A percentile compares a stretch with the other conserved stretches of the same genome.
phyloP scores from a whole-genome alignment of 2,888 invertebrate genomes.

The Didymodactylos carnosus region DNA sequence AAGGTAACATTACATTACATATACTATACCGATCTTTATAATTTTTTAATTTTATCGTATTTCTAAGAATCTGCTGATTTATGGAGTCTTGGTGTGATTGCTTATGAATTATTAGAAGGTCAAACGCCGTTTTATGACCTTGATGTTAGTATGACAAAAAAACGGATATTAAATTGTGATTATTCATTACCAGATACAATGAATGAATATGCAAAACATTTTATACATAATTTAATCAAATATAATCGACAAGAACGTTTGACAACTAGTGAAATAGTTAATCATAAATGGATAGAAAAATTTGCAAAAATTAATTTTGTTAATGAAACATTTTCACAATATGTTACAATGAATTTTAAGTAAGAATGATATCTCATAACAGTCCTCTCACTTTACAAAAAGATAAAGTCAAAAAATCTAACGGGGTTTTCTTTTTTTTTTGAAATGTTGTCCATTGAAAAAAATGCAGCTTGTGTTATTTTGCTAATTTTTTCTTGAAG shows the following conservation, averaged over 20 bases:
- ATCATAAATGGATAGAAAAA: neutral
- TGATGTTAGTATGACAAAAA: neutral
- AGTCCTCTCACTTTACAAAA: too few species aligned
- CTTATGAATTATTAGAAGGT: conserved; percentile 79
- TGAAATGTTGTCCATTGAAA: too few species aligned
- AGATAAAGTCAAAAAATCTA: too few species aligned
- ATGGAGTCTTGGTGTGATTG: conserved; percentile 84
- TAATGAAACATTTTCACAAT: neutral
- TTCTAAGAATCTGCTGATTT: conserved; percentile 43
- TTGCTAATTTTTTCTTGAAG: too few species aligned
- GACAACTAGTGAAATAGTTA: neutral
- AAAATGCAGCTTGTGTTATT: too few species aligned
- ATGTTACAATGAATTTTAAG: neutral
- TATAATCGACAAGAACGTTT: neutral
- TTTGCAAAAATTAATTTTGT: neutral
- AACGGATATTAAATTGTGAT: neutral
- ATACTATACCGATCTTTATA: too few species aligned
- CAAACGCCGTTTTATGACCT: conserved; percentile 56
- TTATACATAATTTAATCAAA: neutral
- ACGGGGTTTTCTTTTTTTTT: too few species aligned
- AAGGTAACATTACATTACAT: too few species aligned
- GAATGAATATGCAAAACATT: neutral
- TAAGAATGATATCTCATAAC: too few species aligned
- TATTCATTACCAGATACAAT: neutral
- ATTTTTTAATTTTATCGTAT: too few species aligned